Evolutionary conservation across 2,797 vertebrate species (phyloP).

Genomic region (Netta rufina): DNA sequence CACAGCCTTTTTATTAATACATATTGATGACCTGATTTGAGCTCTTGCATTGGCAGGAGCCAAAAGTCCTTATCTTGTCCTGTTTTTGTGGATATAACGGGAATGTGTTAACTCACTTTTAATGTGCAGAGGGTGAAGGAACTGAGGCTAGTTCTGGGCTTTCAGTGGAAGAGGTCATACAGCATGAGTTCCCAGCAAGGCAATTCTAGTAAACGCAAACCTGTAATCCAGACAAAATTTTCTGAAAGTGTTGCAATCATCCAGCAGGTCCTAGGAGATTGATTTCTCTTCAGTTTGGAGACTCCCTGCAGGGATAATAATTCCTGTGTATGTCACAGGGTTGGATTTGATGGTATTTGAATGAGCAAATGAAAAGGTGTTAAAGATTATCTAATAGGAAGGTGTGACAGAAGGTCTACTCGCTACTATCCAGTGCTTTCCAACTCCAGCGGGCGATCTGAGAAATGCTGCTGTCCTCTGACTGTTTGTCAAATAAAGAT

Average conservation of each 20-base stretch:
- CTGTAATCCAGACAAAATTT: background rate
- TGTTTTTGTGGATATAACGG: conserved; percentile 4
- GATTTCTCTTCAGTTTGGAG: background rate
- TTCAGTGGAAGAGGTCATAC: background rate
- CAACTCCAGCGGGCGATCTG: background rate
- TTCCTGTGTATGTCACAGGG: background rate
- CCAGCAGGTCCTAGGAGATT: background rate
- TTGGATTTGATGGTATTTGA: background rate
- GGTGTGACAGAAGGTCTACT: background rate
- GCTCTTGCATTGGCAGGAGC: background rate
- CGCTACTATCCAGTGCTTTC: background rate
- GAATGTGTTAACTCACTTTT: background rate
- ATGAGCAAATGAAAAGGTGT: background rate
- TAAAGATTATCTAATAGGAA: background rate
- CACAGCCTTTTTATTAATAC: background rate
- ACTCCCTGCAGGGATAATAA: background rate
- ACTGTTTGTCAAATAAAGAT: conserved; percentile 2
- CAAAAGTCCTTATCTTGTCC: background rate
- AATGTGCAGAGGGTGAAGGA: background rate
- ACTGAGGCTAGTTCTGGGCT: background rate
- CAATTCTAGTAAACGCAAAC: conserved; percentile 26
- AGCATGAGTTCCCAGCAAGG: background rate
- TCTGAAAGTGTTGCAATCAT: conserved; percentile 40
- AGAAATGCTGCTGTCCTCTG: background rate
- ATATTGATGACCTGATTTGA: background rate